A percentile compares a stretch with the other conserved stretches of the same genome.
These are phyloP conservation scores for Oscarella lobularis DNA, from an alignment of 37 sponge, comb jelly and placozoan species.

Conservation along the genomic window DNA sequence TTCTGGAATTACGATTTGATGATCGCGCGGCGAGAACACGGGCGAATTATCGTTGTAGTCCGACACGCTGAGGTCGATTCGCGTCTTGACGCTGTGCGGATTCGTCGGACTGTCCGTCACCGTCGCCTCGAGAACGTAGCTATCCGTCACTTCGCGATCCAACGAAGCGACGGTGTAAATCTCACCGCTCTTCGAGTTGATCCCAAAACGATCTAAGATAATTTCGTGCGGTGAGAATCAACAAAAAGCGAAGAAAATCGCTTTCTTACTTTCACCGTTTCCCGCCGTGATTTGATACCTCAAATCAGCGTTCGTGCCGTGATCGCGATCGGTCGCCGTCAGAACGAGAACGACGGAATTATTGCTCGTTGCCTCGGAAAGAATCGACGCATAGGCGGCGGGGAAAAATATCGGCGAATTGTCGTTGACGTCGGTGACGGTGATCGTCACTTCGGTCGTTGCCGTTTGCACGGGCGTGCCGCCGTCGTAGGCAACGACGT, in stretches of 20 bases:
- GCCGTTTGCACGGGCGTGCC: not conserved
- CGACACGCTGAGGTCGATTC: not conserved
- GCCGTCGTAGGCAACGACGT: not conserved
- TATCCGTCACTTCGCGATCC: not conserved
- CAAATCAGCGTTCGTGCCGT: not conserved
- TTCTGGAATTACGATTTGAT: not conserved
- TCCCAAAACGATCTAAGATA: not conserved
- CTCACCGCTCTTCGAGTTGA: not conserved
- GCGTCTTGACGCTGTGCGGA: not conserved
- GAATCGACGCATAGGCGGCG: not conserved
- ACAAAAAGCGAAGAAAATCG: not conserved
- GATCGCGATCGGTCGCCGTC: not conserved
- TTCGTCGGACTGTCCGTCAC: not conserved
- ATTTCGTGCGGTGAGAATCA: not conserved
- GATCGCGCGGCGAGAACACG: not conserved
- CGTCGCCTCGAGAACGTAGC: not conserved
- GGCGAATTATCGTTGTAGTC: constrained; percentile 3
- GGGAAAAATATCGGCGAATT: not conserved
- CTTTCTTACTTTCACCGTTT: not conserved
- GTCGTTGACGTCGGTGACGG: constrained; percentile 1
- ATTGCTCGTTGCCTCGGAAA: not conserved
- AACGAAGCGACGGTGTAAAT: not conserved
- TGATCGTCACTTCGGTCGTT: not conserved
- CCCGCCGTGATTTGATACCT: not conserved
- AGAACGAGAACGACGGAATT: not conserved